Evolutionary conservation across 2,113 vertebrate genomes (phyloP), one percentile per base, ranked within the genome.

Genomic region (Semicossyphus pulcher): DNA sequence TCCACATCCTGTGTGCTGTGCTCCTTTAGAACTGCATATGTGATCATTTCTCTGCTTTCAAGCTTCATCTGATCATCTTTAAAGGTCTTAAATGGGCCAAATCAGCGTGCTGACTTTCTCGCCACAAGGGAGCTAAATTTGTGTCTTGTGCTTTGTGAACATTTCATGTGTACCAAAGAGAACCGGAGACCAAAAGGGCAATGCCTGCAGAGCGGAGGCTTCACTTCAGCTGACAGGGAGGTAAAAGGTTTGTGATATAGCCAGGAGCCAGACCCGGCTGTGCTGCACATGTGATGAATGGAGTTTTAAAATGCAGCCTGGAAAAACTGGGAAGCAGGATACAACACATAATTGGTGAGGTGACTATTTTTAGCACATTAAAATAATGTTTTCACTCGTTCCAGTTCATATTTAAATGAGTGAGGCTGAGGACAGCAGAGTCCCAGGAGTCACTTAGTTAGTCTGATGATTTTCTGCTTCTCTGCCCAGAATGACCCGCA

Each of bases 161-260:
- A 34, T 72, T 26, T 61, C 25, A 66, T 66, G 56, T 26, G 49
- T 11, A 29, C 34, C 31, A 66, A 71, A 63, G 18, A 47, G 42
- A 74, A 32, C 4, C 26, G 2, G 2, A 1, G 31, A 37, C 15
- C 39, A 16, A 37, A 31, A 18, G 48, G 70, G 72, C 66, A 59
- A 23, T 12, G 72, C 77, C 83, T 56, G 60, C 70, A 77, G 82
- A 84, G 73, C 9, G 48, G 0, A 57, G 65, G 69, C 78, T 62
- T 80, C 68, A 72, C 54, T 71, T 71, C 54, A 31, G 74, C 70
- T 82, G 75, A 86, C 74, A 81, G 15, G 34, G 61, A 81, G 66
- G 34, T 48, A 78, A 81, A 78, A 74, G 65, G 66, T 64, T 68
- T 82, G 71, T 76, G 75, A 79, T 60, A 5, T 53, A 45, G 66